Evolutionary conservation across 1,140 invertebrate species (phyloP).

Genomic region (Drosophila punjabiensis): DNA sequence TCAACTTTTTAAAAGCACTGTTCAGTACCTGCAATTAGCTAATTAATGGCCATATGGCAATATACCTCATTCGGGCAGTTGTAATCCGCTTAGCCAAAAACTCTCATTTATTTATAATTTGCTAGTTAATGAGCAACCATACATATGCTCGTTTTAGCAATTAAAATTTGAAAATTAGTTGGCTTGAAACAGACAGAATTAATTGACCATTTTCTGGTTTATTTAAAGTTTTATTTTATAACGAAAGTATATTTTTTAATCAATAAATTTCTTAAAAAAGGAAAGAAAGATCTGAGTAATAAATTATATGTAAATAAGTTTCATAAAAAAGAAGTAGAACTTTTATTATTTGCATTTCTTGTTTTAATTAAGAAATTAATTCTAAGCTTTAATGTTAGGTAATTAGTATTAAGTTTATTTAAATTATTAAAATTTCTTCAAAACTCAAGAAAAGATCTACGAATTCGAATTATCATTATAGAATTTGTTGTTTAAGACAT

Average conservation of each 20-base stretch:
- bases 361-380: too few species aligned
- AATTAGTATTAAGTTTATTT: too few species aligned
- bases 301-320: too few species aligned
- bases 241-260: background rate
- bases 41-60: slow-evolving; percentile 15
- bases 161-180: background rate
- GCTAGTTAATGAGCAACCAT: background rate
- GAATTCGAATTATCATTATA: too few species aligned
- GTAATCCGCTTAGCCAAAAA: slow-evolving; percentile 6
- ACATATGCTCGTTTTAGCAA: background rate
- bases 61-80: background rate
- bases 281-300: too few species aligned
- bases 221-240: background rate
- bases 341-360: too few species aligned
- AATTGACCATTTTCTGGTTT: background rate
- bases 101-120: slow-evolving; percentile 2
- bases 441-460: too few species aligned
- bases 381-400: too few species aligned
- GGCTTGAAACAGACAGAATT: background rate
- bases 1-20: background rate
- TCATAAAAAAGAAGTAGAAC: too few species aligned
- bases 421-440: too few species aligned
- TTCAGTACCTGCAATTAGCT: slow-evolving; percentile 14
- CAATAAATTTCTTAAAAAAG: too few species aligned
- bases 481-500: too few species aligned